Percentiles rank a stretch among this genome's conserved stretches.
Conservation (phyloP, 2,888 invertebrate species). For the Eupelmus urozonus region DNA sequence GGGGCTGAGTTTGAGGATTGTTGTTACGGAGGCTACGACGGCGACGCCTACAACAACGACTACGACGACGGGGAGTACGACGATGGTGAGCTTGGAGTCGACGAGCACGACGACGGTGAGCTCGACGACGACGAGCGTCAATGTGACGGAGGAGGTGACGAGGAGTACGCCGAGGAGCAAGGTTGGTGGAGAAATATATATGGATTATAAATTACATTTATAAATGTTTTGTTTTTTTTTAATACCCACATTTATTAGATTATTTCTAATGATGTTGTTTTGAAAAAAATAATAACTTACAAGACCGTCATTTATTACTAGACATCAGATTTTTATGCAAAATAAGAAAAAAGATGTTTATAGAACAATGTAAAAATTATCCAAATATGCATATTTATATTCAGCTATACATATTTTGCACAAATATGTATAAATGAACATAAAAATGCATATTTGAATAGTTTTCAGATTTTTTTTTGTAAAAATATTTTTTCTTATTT, state of each 20-base stretch:
- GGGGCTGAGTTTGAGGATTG: slow-evolving; percentile 49
- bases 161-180: slow-evolving; percentile 3
- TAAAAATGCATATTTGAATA: too few relatives aligned
- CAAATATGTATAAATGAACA: too few relatives aligned
- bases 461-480: too few relatives aligned
- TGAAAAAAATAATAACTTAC: background rate
- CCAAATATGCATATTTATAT: too few relatives aligned
- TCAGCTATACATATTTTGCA: too few relatives aligned
- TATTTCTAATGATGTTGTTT: background rate
- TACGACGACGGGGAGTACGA: background rate
- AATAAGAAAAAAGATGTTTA: too few relatives aligned
- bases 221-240: too few relatives aligned
- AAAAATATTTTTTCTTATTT: too few relatives aligned
- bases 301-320: too few relatives aligned
- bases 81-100: background rate
- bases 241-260: background rate
- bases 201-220: too few relatives aligned
- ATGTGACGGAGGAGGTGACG: background rate
- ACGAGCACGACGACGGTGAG: background rate
- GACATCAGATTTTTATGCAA: too few relatives aligned
- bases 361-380: too few relatives aligned
- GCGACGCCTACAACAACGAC: background rate
- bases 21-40: slow-evolving; percentile 55
- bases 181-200: slow-evolving; percentile 4
- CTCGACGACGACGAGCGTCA: background rate